Base-by-base conservation (phyloP, 2,113 vertebrate species). In the Orthonyx spaldingii region DNA sequence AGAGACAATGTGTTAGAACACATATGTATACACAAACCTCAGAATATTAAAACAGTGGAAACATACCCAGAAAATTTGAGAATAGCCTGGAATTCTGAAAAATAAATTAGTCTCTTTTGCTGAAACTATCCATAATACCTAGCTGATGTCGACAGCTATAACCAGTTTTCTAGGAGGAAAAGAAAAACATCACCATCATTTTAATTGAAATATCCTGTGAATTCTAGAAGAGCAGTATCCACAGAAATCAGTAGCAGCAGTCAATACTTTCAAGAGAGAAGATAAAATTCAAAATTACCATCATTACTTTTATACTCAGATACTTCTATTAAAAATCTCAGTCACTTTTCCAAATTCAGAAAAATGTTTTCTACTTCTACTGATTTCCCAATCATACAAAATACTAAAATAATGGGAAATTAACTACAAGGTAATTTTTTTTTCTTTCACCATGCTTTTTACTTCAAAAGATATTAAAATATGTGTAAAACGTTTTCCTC, bases 111-210 rank as follows among this genome's bases (percentile, higher is more conserved):
- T 4, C 1, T 49, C 12, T 79, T 42, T 18, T 53, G 8, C 11
- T 68, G 42, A 68, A 91, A 49, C 41, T 68, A 68, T 17, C 8
- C 0, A 0, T 57, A 66, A 44, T 8, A 55, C 3, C 13, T 56
- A 50, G 11, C 8, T 68, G 20, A 53, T 0, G 0, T 18, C 4
- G 1, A 52, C 8, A 47, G 8, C 5, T 66, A 30, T n/a, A 71
- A 42, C 3, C 2, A 22, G 15, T 16, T 12, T 56, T 93, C 37
- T 42, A 39, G 14, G 11, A 74, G 5, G 37, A 56, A 92, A 88
- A 69, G 3, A 15, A 72, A 66, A 76, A 50, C 9, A 8, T 59
- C 3, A 28, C 5, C 7, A 15, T 56, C 9, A 5, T 65, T 75
- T 21, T 68, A 26, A 42, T 1, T 18, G 23, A 72, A 72, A 39